Percentiles rank a stretch among this genome's conserved stretches.
These are phyloP conservation scores for Thamnophis elegans DNA, from an alignment of 2,797 vertebrate genomes.

Conservation along the genomic window DNA sequence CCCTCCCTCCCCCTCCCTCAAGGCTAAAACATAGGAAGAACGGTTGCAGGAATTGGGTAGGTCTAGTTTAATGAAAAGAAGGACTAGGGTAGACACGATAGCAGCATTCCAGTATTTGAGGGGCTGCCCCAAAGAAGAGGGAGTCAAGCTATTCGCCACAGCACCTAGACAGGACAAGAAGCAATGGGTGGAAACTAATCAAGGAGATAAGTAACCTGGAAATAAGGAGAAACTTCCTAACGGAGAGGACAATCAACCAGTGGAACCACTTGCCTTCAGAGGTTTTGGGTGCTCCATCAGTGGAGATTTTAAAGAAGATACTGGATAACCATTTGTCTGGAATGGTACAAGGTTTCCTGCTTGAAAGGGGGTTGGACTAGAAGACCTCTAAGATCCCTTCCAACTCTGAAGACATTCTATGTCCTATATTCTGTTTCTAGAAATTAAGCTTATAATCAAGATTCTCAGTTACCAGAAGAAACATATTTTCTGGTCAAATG, in stretches of 20 bases:
- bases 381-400: neutral
- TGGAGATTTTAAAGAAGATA: neutral
- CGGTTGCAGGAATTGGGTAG: fast-evolving
- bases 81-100: neutral
- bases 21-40: neutral
- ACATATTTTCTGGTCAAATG: neutral
- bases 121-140: neutral
- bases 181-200: neutral
- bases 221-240: neutral
- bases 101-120: fast-evolving
- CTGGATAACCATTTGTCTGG: neutral
- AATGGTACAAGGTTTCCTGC: neutral
- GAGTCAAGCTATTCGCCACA: fast-evolving
- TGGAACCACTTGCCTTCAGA: neutral
- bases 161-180: neutral
- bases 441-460: neutral
- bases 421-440: neutral
- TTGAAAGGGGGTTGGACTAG: neutral
- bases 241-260: neutral
- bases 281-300: neutral
- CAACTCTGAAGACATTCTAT: neutral
- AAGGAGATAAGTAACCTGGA: neutral
- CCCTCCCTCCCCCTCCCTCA: too few species aligned
- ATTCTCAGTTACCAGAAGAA: neutral
- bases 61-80: neutral